Conservation (phyloP, 2,113 vertebrate species). For the Laterallus jamaicensis region DNA sequence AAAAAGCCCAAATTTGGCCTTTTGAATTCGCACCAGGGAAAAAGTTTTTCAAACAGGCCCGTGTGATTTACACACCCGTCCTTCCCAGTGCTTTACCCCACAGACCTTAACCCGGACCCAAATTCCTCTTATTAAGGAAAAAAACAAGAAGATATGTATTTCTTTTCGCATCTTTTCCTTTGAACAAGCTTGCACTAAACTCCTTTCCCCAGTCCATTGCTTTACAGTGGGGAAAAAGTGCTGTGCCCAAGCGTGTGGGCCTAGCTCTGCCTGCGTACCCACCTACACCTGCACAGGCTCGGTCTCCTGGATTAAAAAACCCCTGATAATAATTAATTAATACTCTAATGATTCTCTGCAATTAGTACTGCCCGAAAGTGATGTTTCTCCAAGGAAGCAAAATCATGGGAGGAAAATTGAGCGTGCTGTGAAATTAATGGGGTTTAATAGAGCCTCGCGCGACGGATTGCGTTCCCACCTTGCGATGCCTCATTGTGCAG, state of each 20-base stretch:
- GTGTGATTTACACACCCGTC: neutral
- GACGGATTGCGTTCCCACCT: neutral
- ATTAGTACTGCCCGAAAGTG: neutral
- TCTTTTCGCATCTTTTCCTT: neutral
- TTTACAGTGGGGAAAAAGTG: neutral
- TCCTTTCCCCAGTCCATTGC: neutral
- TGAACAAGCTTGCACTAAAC: neutral
- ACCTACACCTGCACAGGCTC: neutral
- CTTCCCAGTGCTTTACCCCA: neutral
- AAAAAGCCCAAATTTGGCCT: neutral
- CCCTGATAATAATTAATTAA: neutral
- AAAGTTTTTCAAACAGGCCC: neutral
- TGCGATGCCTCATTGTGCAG: neutral
- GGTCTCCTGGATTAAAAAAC: neutral
- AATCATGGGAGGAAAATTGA: neutral
- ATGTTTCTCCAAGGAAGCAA: neutral
- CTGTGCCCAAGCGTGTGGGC: rapidly evolving
- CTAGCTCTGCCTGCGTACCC: rapidly evolving
- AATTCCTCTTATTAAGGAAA: neutral
- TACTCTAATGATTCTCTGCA: neutral
- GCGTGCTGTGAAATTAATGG: neutral
- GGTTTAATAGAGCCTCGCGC: neutral
- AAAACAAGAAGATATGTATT: neutral
- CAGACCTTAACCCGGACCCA: neutral
- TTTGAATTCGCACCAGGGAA: neutral